Percentiles rank a stretch among this genome's conserved stretches.
Conservation (phyloP, 2,888 invertebrate species). For the Oasisia sp. region DNA sequence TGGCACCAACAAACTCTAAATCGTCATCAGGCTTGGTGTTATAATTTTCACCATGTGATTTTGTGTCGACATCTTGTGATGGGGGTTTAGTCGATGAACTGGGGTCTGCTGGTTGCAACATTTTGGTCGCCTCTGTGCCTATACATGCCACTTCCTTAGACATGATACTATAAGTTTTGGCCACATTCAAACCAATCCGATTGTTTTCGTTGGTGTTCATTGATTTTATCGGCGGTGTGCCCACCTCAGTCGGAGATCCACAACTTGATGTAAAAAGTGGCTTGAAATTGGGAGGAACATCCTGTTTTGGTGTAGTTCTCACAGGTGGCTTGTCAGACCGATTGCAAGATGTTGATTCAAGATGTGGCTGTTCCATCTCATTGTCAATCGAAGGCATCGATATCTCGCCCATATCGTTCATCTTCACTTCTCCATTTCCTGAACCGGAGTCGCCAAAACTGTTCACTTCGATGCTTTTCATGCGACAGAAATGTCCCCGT, state of each 20-base stretch:
- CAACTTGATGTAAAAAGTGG: neutral
- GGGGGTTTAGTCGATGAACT: neutral
- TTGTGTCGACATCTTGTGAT: neutral
- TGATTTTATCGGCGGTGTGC: neutral
- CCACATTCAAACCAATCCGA: neutral
- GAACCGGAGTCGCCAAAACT: neutral
- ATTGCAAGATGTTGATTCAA: neutral
- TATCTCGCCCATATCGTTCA: neutral
- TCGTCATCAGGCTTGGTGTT: neutral
- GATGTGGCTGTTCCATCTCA: neutral
- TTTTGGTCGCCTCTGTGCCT: neutral
- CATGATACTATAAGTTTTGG: neutral
- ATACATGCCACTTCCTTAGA: neutral
- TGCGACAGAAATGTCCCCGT: constrained; percentile 20
- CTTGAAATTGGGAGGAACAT: neutral
- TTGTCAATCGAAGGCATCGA: neutral
- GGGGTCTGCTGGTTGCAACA: neutral
- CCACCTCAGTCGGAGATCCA: neutral
- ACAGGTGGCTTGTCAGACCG: neutral
- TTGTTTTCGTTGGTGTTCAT: neutral
- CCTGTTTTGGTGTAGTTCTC: neutral
- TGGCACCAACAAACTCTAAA: neutral
- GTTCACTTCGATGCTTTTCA: neutral
- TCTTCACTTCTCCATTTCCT: neutral
- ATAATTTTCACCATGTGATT: neutral